Conservation (phyloP, 2,113 vertebrate species). For the Misgurnus mizolepis region DNA sequence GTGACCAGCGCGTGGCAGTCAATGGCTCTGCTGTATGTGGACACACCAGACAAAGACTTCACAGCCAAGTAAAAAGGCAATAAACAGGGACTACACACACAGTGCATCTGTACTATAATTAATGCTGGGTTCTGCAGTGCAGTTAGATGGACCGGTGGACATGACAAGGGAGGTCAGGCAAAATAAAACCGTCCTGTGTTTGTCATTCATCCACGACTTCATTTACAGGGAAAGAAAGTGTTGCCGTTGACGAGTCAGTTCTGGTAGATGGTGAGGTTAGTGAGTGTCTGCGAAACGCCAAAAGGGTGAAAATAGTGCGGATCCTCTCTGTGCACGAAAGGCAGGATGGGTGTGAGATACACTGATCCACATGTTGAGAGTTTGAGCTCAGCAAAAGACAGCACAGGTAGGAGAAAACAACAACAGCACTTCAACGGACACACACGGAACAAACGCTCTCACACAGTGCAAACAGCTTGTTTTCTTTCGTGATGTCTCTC, state of each 20-base stretch:
- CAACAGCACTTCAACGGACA: slow-evolving; percentile 68
- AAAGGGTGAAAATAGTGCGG: background rate
- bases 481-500: slow-evolving; percentile 41
- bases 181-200: background rate
- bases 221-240: background rate
- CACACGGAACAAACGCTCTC: slow-evolving; percentile 69
- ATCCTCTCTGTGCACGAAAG: background rate
- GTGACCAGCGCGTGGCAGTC: slow-evolving; percentile 23
- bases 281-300: background rate
- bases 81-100: slow-evolving; percentile 30
- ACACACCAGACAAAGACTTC: slow-evolving; percentile 39
- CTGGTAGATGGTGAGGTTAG: slow-evolving; percentile 1
- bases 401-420: slow-evolving; percentile 56
- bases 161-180: background rate
- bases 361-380: background rate
- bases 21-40: slow-evolving; percentile 26
- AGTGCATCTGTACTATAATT: background rate
- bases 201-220: slow-evolving; percentile 6
- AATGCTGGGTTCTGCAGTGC: slow-evolving; percentile 20
- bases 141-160: background rate
- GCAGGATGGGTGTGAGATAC: background rate
- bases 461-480: slow-evolving; percentile 79
- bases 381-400: slow-evolving; percentile 57
- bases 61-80: slow-evolving; percentile 39
- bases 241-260: background rate